phyloP scores from a whole-genome alignment of 2,113 vertebrate genomes.

The Pluvialis apricaria region DNA sequence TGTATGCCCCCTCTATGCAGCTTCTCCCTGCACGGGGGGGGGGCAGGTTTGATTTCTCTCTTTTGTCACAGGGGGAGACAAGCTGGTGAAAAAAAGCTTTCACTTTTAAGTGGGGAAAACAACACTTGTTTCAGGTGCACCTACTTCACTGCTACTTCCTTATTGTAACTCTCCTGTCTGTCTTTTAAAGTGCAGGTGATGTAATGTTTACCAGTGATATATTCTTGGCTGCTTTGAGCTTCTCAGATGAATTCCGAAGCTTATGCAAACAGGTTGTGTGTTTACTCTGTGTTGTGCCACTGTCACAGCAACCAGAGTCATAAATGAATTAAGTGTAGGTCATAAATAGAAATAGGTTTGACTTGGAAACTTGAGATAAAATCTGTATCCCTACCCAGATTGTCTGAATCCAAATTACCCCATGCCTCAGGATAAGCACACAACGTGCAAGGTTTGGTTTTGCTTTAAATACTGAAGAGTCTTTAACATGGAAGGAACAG shows the following conservation, averaged over 20 bases:
- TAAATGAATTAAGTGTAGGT: conserved; percentile 30
- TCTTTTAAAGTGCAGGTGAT: neutral
- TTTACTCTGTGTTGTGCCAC: conserved; percentile 48
- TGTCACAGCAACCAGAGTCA: conserved; percentile 23
- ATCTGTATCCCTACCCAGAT: neutral
- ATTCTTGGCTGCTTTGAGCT: conserved; percentile 8
- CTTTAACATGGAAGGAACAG: neutral
- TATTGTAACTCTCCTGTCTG: neutral
- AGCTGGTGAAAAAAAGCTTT: neutral
- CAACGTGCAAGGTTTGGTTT: neutral
- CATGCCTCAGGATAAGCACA: neutral
- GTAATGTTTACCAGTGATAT: conserved; percentile 16
- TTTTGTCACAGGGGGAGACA: neutral
- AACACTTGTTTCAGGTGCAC: neutral
- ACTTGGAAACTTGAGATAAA: conserved; percentile 5
- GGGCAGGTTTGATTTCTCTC: neutral
- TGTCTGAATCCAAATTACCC: neutral
- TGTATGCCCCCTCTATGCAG: neutral
- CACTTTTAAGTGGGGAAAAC: neutral
- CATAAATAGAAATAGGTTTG: conserved; percentile 55
- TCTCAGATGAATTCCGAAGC: conserved; percentile 41
- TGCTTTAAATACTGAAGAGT: neutral
- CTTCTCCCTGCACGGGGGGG: neutral
- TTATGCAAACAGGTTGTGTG: conserved; percentile 50
- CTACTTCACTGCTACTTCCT: neutral